phyloP scores from a whole-genome alignment of 2,113 vertebrate genomes.

The Chionomys nivalis region DNA sequence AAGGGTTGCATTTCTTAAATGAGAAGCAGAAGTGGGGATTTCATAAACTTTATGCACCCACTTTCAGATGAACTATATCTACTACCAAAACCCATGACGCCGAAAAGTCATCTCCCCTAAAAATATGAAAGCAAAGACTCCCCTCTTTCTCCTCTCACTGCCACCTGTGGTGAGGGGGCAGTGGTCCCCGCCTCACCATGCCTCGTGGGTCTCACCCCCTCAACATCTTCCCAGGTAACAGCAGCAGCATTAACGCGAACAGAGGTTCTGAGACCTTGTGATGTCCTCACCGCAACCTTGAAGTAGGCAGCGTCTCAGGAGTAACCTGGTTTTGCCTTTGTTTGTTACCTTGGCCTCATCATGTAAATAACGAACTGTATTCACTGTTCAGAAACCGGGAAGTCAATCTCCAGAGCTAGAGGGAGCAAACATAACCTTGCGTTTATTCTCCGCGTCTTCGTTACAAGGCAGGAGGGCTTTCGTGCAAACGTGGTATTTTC shows the following conservation, averaged over 20 bases:
- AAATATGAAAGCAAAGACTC: too few species aligned
- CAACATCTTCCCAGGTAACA: too few species aligned
- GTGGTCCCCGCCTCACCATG: rapidly evolving
- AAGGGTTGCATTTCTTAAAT: background rate
- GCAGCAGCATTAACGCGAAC: rapidly evolving
- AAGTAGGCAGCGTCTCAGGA: background rate
- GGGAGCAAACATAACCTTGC: background rate
- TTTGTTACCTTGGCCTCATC: background rate
- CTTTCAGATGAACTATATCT: background rate
- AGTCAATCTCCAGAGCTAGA: background rate
- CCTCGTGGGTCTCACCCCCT: background rate
- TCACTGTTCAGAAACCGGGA: background rate
- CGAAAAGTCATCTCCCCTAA: too few species aligned
- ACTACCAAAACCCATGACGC: rapidly evolving
- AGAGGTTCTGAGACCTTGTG: rapidly evolving
- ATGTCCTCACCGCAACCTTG: background rate
- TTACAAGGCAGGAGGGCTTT: background rate
- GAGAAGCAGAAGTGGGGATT: background rate
- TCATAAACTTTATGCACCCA: too few species aligned
- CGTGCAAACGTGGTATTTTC: background rate
- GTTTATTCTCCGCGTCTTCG: background rate
- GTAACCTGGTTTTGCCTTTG: background rate
- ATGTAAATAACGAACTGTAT: background rate
- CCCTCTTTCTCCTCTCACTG: too few species aligned
- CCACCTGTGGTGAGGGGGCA: background rate